Evolutionary conservation across 2,113 vertebrate genomes (phyloP).

Genomic region (Phylloscopus trochiloides): DNA sequence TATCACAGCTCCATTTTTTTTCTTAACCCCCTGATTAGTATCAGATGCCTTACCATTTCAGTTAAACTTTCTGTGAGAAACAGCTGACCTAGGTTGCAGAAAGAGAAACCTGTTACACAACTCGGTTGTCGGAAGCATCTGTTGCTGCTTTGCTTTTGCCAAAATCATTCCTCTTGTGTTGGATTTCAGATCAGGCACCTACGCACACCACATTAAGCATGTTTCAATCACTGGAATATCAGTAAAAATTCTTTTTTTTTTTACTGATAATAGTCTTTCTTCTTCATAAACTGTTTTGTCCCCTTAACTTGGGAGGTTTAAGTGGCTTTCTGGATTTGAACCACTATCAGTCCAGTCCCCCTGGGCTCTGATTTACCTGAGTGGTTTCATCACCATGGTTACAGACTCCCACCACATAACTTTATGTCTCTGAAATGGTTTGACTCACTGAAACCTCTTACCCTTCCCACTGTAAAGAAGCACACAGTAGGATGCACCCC

Average conservation of each 20-base stretch:
- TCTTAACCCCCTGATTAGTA: not conserved
- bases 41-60: not conserved
- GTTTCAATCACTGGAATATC: not conserved
- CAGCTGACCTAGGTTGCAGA: not conserved
- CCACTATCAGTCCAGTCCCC: not conserved
- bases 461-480: not conserved
- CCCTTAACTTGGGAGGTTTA: not conserved
- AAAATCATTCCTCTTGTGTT: not conserved
- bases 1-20: not conserved
- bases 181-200: not conserved
- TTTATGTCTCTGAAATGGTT: not conserved
- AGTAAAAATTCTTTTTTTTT: not conserved
- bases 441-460: not conserved
- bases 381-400: not conserved
- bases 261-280: not conserved
- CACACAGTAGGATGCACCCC: not conserved
- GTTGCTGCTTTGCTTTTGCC: conserved; percentile 12
- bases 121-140: not conserved
- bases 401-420: not conserved
- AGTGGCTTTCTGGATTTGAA: not conserved
- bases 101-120: not conserved
- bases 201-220: not conserved
- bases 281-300: not conserved
- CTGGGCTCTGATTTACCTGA: not conserved
- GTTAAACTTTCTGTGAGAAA: not conserved